Evolutionary conservation across 2,797 vertebrate species (phyloP).

Genomic region (Hydrolagus colliei): DNA sequence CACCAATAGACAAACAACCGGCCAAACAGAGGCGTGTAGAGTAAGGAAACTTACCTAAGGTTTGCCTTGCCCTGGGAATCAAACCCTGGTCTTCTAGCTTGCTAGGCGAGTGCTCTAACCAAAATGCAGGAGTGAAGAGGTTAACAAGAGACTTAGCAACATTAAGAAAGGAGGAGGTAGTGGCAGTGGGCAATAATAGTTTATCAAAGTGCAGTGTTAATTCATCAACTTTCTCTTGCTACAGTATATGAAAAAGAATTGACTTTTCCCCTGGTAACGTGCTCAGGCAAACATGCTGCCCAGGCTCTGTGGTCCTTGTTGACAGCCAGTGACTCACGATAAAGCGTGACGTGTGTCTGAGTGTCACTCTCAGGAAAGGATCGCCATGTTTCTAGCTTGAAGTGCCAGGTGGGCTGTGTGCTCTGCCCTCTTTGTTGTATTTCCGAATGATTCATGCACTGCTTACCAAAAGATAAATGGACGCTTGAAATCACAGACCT

Average conservation of each 20-base stretch:
- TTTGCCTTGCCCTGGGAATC: too few species aligned
- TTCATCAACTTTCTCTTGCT: too few species aligned
- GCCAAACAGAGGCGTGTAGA: too few species aligned
- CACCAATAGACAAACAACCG: too few species aligned
- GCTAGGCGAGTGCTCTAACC: too few species aligned
- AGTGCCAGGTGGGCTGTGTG: background rate
- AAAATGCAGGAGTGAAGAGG: too few species aligned
- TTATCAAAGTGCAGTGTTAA: too few species aligned
- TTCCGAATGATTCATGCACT: background rate
- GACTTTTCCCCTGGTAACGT: background rate
- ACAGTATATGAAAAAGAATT: background rate
- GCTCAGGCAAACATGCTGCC: background rate
- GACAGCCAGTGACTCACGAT: background rate
- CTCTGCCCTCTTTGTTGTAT: background rate
- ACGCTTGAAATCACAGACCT: background rate
- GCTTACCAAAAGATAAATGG: conserved; percentile 1
- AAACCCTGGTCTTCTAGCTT: too few species aligned
- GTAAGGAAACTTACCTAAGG: too few species aligned
- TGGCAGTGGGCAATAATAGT: too few species aligned
- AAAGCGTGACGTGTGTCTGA: background rate
- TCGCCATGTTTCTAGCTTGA: background rate
- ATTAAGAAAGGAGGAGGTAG: too few species aligned
- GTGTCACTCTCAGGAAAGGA: background rate
- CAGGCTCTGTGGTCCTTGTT: background rate
- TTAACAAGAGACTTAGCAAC: background rate